A percentile compares a stretch with the other conserved stretches of the same genome.
Evolutionary conservation across 2,888 invertebrate species (phyloP).

Genomic region (Cephus nigrinus): DNA sequence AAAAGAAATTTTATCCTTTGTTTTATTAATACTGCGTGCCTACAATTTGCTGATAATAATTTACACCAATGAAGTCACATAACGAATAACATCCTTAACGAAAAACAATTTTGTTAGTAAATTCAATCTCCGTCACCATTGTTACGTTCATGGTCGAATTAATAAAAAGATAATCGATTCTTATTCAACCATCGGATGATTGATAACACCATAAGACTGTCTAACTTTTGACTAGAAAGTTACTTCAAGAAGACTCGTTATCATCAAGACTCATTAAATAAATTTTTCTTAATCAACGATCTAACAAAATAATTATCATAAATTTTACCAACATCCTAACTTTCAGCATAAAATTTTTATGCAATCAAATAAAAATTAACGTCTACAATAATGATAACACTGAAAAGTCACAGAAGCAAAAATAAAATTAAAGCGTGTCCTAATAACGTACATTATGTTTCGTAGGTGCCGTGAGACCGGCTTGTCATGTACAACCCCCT

Average conservation of each 20-base stretch:
- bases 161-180: background rate
- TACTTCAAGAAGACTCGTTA: background rate
- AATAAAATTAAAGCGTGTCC: background rate
- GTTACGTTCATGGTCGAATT: background rate
- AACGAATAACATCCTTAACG: background rate
- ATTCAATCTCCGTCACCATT: background rate
- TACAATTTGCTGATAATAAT: background rate
- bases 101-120: background rate
- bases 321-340: background rate
- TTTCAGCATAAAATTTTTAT: background rate
- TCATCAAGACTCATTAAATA: background rate
- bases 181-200: background rate
- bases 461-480: slow-evolving; percentile 87
- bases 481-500: slow-evolving; percentile 85
- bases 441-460: slow-evolving; percentile 20
- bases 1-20: background rate
- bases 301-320: background rate
- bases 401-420: background rate
- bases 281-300: background rate
- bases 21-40: background rate
- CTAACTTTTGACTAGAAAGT: background rate
- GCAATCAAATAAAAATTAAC: background rate
- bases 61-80: background rate
- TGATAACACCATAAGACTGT: background rate
- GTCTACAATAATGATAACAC: background rate